Evolutionary conservation across 1,140 invertebrate species (phyloP), one percentile per base, ranked within the genome.

Genomic region (Sminthurides bifidus): DNA sequence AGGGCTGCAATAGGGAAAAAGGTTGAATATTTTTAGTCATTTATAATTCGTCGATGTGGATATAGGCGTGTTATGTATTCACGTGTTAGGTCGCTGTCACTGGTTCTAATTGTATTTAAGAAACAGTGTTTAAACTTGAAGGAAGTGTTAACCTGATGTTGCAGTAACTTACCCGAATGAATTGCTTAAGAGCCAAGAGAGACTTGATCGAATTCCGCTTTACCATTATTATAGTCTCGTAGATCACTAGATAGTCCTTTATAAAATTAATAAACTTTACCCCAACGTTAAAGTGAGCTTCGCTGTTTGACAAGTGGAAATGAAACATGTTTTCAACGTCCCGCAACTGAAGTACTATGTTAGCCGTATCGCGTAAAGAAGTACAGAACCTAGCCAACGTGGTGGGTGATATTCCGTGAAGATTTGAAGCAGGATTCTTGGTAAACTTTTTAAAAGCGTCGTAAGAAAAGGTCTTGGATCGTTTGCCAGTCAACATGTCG

Each of bases 221-320:
- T 0, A 64, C 10, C 58, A 64, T 60, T 15, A 64, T 21, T 30
- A 55, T 37, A 6, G 56, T 64, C 21, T 59, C 46, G 33, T 60
- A 64, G 3, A 58, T 15, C 26, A 49, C 56, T 8, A 64, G 38
- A 43, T 58, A 64, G 26, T 60, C 53, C 10, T 49, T 30, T 3
- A 49, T 21, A 33, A 49, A 49, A 24, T 49, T 33, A 3, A 49
- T 10, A 30, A 49, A 49, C 2, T 6, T 14, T 10, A 33, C 6
- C n/a, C 8, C 31, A 33, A 49, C 29, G 6, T 35, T 49, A 15
- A 27, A 46, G 10, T 5, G 5, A 23, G 3, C 6, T 8, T 21
- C 23, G 5, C 8, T 6, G 19, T 6, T 8, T 26, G 5, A 10
- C 17, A 8, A n/a, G 31, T 30, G 30, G 35, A 21, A 49, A 49